Evolutionary conservation across 2,888 invertebrate genomes (phyloP), one percentile per base, ranked within the genome.

Genomic region (Coenonympha arcania): DNA sequence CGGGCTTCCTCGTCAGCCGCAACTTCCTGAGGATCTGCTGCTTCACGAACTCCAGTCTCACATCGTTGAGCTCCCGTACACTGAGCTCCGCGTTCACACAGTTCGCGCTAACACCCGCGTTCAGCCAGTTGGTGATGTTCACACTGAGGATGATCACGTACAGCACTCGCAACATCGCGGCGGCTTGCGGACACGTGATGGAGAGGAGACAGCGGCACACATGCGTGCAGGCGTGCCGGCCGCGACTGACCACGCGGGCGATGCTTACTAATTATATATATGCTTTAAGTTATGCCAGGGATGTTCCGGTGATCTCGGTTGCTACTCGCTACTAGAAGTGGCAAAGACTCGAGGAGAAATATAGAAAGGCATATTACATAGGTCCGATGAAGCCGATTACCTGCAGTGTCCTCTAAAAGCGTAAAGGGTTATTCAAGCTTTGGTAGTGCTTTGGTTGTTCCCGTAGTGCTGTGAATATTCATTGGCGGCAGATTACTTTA

Each of bases 21-120:
- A 95, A 68, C 76, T 94, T 95, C 78, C 92, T 92, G 63, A 95
- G 71, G 22, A 95, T 95, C 80, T 94, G 94, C 71, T 93, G 91
- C 75, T 95, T 95, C 40, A 94, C 93, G 63, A 92, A 92, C 74
- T 94, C 93, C 55, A 95, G 90, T 56, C 95, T 83, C 28, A 92
- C 85, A 26, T 90, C 90, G 0, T 90, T 92, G 45, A 93, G 74
- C 61, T 91, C 89, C 34, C 88, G 86, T 39, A 72, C 75, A 50
- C 69, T 73, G 16, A 80, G 58, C 26, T 90, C 90, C 4, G 78
- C 78, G 33, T 72, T 76, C 16, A 73, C 82, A 69, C 83, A 81
- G 41, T 76, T 79, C 4, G 79, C 74, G 63, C 85, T 84, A 54
- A 74, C 74, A 13, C 76, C 78, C 49, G 75, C 62, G n/a, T 75